These are phyloP conservation scores for Pygocentrus nattereri DNA, from an alignment of 2,797 vertebrate genomes.

Conservation along the genomic window DNA sequence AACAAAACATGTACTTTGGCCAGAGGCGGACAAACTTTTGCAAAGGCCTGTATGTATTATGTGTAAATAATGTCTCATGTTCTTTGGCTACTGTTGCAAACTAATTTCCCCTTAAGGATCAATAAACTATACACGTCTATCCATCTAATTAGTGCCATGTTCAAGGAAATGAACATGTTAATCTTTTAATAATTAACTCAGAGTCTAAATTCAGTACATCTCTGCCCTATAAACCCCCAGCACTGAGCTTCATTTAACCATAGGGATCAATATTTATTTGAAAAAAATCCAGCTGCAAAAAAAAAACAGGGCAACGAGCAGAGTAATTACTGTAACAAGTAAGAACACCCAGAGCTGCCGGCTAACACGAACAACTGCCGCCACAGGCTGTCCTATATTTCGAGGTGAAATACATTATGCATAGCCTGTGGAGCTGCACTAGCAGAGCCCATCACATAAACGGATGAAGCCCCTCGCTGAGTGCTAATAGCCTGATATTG, in stretches of 20 bases:
- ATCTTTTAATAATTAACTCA: constrained; percentile 59
- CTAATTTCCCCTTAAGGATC: neutral
- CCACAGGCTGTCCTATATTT: constrained; percentile 71
- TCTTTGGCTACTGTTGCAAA: neutral
- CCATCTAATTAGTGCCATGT: constrained; percentile 4
- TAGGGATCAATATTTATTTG: constrained; percentile 60
- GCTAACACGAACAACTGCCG: constrained; percentile 65
- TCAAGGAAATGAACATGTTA: constrained; percentile 54
- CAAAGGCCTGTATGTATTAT: too few relatives aligned
- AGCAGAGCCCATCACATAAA: constrained; percentile 65
- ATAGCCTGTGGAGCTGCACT: constrained; percentile 64
- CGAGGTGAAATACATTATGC: constrained; percentile 69
- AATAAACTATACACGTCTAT: neutral
- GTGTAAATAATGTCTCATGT: too few relatives aligned
- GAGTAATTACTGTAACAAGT: constrained; percentile 46
- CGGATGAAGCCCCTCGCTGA: constrained; percentile 63
- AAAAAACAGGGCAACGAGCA: constrained; percentile 39
- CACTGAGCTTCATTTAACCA: constrained; percentile 57
- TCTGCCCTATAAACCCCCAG: constrained; percentile 32
- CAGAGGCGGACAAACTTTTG: too few relatives aligned
- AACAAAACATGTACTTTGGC: too few relatives aligned
- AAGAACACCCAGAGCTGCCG: constrained; percentile 56
- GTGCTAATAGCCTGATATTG: constrained; percentile 72
- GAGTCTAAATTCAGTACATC: constrained; percentile 43
- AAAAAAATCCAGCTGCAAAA: constrained; percentile 43